These are phyloP conservation scores for Elegia similella DNA, from an alignment of 2,888 invertebrate genomes.

Conservation along the genomic window DNA sequence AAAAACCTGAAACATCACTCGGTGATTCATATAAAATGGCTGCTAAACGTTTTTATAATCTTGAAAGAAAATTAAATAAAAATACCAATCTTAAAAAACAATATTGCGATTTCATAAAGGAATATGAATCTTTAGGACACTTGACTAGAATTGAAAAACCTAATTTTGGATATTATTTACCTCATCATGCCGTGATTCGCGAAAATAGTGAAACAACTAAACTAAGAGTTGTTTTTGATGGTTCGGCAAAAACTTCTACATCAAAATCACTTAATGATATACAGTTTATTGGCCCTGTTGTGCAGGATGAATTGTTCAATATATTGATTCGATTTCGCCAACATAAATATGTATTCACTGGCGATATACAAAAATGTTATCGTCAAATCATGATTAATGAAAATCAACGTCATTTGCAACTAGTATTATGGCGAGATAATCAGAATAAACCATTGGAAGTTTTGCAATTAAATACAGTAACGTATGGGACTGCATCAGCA, in stretches of 20 bases:
- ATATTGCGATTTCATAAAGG: constrained; percentile 22
- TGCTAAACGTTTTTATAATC: constrained; percentile 1
- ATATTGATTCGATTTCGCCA: no score
- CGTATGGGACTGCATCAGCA: constrained; percentile 24
- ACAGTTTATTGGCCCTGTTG: no score
- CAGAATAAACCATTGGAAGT: constrained; percentile 29
- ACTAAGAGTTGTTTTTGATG: no score
- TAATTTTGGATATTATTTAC: no score
- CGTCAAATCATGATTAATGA: constrained; percentile 15
- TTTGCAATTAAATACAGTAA: no score
- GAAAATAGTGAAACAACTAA: no score
- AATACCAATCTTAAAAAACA: constrained; percentile 14
- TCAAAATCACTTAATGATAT: no score
- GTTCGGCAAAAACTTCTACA: constrained; percentile 20
- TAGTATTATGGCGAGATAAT: constrained; percentile 28
- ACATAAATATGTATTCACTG: no score
- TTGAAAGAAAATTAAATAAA: constrained; percentile 20
- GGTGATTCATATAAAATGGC: constrained; percentile 19
- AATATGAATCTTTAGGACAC: constrained; percentile 25
- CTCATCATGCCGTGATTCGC: no score
- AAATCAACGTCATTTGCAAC: constrained; percentile 24
- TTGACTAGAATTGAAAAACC: constrained; percentile 17
- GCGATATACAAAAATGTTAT: no score
- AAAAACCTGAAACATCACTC: constrained; percentile 17
- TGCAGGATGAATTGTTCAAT: no score